Evolutionary conservation across 2,113 vertebrate genomes (phyloP), one percentile per base, ranked within the genome.

Genomic region (Bucco capensis): DNA sequence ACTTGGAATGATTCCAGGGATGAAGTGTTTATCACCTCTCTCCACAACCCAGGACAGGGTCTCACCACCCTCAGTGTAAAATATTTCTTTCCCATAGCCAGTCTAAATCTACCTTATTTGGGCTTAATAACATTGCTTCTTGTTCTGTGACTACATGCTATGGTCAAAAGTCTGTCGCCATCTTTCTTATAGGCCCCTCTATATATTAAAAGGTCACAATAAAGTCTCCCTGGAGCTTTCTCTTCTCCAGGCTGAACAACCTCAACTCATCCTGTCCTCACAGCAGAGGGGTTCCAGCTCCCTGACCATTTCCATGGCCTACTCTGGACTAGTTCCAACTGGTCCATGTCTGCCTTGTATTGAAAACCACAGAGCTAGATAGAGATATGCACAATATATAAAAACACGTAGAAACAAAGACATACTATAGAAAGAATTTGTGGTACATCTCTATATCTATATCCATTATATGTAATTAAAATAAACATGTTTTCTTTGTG

Each of bases 61-160:
- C 47, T 67, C n/a, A 31, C 14, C 24, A 38, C 7, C 6, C 33
- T 14, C 4, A 11, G 5, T 1, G 30, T 14, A 46, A 72, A 89
- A 62, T n/a, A 24, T 1, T 0, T 40, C 11, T 25, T 60, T 11
- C 27, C 5, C 19, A 6, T 9, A 74, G 33, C 6, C 51, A 73
- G 33, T 7, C 17, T 60, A 76, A 89, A 77, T 38, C 19, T 61
- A 6, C 8, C 7, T 72, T 37, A 74, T 81, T 66, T 67, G 31
- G 10, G n/a, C 57, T 78, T 44, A 80, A 56, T n/a, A n/a, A 9
- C 0, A 0, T 31, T 35, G 10, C 3, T 3, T 8, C 4, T 27
- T 62, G 14, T 12, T 37, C 56, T 69, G 35, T 49, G 18, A 47
- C n/a, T n/a, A 8, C 15, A 49, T 23, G 19, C 40, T 25, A 27